phyloP scores from a whole-genome alignment of 2,113 vertebrate species.

The Poeciliopsis occidentalis region DNA sequence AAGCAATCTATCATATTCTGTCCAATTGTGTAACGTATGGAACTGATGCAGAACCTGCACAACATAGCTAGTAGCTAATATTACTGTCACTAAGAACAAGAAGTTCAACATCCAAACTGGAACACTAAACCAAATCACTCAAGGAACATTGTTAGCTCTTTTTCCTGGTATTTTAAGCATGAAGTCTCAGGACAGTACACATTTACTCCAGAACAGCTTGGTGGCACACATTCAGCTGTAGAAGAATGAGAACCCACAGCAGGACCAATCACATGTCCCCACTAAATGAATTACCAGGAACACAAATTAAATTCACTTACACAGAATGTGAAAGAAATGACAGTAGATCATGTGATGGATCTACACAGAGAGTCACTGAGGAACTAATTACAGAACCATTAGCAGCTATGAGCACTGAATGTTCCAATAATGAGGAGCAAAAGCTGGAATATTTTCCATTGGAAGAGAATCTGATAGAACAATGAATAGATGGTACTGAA shows the following conservation, averaged over 20 bases:
- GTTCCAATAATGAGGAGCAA: neutral
- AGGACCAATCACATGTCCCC: neutral
- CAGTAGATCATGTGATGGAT: neutral
- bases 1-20: too few species aligned
- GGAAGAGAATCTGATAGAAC: too few species aligned
- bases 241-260: neutral
- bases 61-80: too few species aligned
- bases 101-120: too few species aligned
- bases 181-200: too few species aligned
- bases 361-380: neutral
- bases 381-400: neutral
- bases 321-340: constrained; percentile 8
- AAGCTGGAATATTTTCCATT: neutral
- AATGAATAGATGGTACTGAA: too few species aligned
- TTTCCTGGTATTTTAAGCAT: too few species aligned
- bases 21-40: too few species aligned
- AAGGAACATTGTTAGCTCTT: too few species aligned
- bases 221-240: neutral
- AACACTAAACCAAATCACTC: too few species aligned
- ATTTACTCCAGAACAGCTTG: neutral
- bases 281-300: neutral
- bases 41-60: too few species aligned
- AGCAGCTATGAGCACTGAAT: neutral
- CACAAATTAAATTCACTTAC: neutral
- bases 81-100: too few species aligned